These are phyloP conservation scores for Plutella xylostella DNA, from an alignment of 2,888 invertebrate species.

Conservation along the genomic window DNA sequence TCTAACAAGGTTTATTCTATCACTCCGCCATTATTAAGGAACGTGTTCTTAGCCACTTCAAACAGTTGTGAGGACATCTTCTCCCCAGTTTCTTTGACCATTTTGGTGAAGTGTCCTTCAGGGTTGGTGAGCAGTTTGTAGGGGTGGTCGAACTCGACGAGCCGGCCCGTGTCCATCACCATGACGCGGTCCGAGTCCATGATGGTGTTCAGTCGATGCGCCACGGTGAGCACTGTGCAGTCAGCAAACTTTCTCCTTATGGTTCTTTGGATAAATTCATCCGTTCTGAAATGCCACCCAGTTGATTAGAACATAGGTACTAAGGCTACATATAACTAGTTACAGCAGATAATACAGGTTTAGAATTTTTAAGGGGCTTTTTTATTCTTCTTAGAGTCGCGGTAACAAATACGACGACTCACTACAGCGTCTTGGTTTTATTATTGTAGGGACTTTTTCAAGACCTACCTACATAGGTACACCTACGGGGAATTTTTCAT, in stretches of 20 bases:
- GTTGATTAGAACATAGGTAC: too few relatives aligned
- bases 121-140: slow-evolving; percentile 72
- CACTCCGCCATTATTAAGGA: slow-evolving; percentile 43
- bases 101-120: slow-evolving; percentile 72
- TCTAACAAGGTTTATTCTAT: slow-evolving; percentile 35
- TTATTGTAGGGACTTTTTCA: too few relatives aligned
- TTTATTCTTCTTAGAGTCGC: too few relatives aligned
- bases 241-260: slow-evolving; percentile 82
- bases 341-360: too few relatives aligned
- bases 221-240: slow-evolving; percentile 92
- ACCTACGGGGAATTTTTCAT: too few relatives aligned
- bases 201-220: slow-evolving; percentile 91
- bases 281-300: slow-evolving; percentile 75
- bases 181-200: slow-evolving; percentile 92
- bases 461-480: too few relatives aligned
- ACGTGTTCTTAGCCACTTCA: slow-evolving; percentile 57
- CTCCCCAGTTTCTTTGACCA: slow-evolving; percentile 78
- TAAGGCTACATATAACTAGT: too few relatives aligned
- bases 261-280: slow-evolving; percentile 85
- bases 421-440: too few relatives aligned
- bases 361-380: too few relatives aligned
- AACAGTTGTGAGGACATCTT: slow-evolving; percentile 58
- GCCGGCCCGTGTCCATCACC: slow-evolving; percentile 85
- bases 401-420: too few relatives aligned
- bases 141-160: slow-evolving; percentile 81